phyloP scores from a whole-genome alignment of 2,888 invertebrate genomes.

The Chrysolina oricalcia region DNA sequence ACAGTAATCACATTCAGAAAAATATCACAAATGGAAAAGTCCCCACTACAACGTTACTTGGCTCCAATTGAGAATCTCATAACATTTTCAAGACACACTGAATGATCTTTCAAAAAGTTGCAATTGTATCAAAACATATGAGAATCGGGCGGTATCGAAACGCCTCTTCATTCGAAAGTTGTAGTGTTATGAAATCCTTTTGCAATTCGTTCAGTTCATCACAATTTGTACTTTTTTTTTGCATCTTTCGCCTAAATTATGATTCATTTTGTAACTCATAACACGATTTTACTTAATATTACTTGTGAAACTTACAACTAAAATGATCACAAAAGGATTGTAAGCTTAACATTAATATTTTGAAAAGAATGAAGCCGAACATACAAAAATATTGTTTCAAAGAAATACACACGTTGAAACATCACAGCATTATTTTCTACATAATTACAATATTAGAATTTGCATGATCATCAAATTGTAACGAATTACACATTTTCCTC shows the following conservation, averaged over 20 bases:
- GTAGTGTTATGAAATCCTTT: constrained; percentile 57
- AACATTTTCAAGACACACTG: constrained; percentile 44
- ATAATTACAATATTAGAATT: constrained; percentile 49
- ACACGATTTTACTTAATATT: constrained; percentile 34
- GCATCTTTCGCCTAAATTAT: constrained; percentile 42
- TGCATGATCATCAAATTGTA: constrained; percentile 26
- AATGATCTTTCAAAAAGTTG: constrained; percentile 29
- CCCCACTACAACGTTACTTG: constrained; percentile 67
- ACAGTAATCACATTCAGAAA: constrained; percentile 71
- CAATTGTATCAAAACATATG: not conserved
- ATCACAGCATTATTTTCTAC: constrained; percentile 66
- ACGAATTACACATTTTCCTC: constrained; percentile 4
- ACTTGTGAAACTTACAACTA: constrained; percentile 20
- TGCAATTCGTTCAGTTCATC: constrained; percentile 56
- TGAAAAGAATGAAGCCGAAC: constrained; percentile 52
- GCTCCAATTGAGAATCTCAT: constrained; percentile 67
- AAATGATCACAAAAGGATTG: constrained; percentile 21
- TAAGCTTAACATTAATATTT: constrained; percentile 20
- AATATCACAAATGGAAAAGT: constrained; percentile 71
- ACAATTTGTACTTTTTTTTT: constrained; percentile 51
- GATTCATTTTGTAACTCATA: constrained; percentile 42
- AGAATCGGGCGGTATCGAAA: not conserved
- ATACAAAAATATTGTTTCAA: constrained; percentile 62
- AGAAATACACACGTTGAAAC: constrained; percentile 68
- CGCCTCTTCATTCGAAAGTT: not conserved